Evolutionary conservation across 2,797 vertebrate species (phyloP), one percentile per base, ranked within the genome.

Genomic region (Yasuhikotakia modesta): DNA sequence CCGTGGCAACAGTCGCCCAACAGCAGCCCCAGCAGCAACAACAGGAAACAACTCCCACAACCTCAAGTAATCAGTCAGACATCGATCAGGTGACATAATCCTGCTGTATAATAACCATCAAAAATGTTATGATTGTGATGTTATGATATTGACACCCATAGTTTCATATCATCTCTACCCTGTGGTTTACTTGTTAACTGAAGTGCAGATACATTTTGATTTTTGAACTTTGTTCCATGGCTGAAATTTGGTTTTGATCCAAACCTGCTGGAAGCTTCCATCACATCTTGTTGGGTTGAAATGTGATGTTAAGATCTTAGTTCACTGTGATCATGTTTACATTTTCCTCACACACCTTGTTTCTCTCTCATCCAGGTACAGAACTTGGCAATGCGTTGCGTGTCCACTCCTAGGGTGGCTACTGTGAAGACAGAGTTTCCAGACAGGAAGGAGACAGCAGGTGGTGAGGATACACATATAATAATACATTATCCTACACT

Each of bases 81-180:
- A 94, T 88, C 78, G 96, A 98, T 88, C 97, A 99, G 95, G 97
- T 98, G 52, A 53, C n/a, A n/a, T n/a, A n/a, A n/a, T n/a, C n/a
- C n/a, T n/a, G n/a, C n/a, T n/a, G n/a, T n/a, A n/a, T n/a, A n/a
- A n/a, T n/a, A n/a, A n/a, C n/a, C n/a, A n/a, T n/a, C n/a, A n/a
- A n/a, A n/a, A n/a, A n/a, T n/a, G n/a, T n/a, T n/a, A n/a, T n/a
- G n/a, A n/a, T n/a, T n/a, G n/a, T n/a, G n/a, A n/a, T n/a, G n/a
- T n/a, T n/a, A n/a, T n/a, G n/a, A n/a, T n/a, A n/a, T n/a, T n/a
- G n/a, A n/a, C n/a, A n/a, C n/a, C n/a, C n/a, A n/a, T n/a, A n/a
- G n/a, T n/a, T n/a, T n/a, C n/a, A n/a, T n/a, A n/a, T n/a, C n/a
- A n/a, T n/a, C n/a, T n/a, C n/a, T n/a, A n/a, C n/a, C n/a, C n/a